A percentile compares a stretch with the other conserved stretches of the same genome.
These are phyloP conservation scores for Rotaria socialis DNA, from an alignment of 2,888 invertebrate genomes.

Conservation along the genomic window DNA sequence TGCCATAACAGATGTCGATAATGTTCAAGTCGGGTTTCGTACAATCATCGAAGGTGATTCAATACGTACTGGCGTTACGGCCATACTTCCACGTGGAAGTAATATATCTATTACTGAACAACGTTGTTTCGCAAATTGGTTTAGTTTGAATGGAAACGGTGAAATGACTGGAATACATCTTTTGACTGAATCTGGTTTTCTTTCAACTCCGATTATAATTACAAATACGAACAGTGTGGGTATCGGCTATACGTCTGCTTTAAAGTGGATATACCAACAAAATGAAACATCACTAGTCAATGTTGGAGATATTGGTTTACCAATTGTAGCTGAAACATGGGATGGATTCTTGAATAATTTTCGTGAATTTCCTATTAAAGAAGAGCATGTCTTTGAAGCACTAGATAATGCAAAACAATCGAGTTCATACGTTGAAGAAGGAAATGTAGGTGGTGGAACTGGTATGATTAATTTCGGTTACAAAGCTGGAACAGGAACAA, in stretches of 20 bases:
- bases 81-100: no score
- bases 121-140: no score
- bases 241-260: neutral
- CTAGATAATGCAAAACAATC: neutral
- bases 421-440: neutral
- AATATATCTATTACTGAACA: no score
- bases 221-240: neutral
- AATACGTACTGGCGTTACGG: no score
- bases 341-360: neutral
- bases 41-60: no score
- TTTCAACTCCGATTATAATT: neutral
- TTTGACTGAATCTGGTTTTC: no score
- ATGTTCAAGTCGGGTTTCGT: no score
- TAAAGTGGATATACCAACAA: neutral
- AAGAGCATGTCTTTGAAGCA: constrained; percentile 5
- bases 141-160: no score
- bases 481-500: constrained; percentile 13
- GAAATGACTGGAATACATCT: no score
- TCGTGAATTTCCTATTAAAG: neutral
- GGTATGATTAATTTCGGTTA: neutral
- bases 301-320: neutral
- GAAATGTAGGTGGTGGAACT: neutral
- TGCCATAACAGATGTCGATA: no score
- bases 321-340: neutral
- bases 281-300: neutral